Evolutionary conservation across 2,797 vertebrate species (phyloP), one percentile per base, ranked within the genome.

Genomic region (Calcarius lapponicus): DNA sequence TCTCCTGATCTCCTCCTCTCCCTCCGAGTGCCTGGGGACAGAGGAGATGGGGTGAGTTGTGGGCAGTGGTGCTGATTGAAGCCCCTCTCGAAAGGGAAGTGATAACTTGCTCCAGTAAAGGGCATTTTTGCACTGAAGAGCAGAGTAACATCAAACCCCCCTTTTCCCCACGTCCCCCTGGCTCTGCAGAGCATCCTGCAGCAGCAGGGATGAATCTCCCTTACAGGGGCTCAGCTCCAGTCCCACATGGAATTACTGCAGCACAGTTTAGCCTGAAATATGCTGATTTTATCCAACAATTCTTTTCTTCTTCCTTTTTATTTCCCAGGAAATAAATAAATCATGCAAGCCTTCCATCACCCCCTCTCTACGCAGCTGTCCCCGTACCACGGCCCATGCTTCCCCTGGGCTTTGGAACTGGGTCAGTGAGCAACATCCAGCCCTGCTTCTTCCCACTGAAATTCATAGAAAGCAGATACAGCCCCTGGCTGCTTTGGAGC

Each of bases 381-480:
- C 80, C 80, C 18, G n/a, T 36, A 61, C 17, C 57, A 22, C 3
- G 0, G 78, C 86, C 38, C 50, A 2, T 53, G 71, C 64, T 78
- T 92, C 87, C 80, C 76, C 73, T 36, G 90, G 92, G 92, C 76
- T 91, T 79, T 84, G 80, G 67, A 95, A 88, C 76, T 90, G 85
- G 91, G 78, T 94, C 90, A 95, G 72, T 51, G 70, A 86, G 51
- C 7, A 0, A 83, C 72, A 78, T 82, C 40, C 80, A 73, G 51
- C 90, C 64, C 67, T 3, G 2, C 11, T 34, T 66, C 66, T 91
- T 93, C 67, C 83, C 56, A 38, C 76, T 88, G 76, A 75, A 73
- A 70, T 96, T 93, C 90, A 80, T 71, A 86, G 96, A 94, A 93
- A 96, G 94, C 95, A 85, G 73, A 72, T 25, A 25, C 28, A 10